phyloP scores from a whole-genome alignment of 2,888 invertebrate genomes.

The Ormyrus labotus region DNA sequence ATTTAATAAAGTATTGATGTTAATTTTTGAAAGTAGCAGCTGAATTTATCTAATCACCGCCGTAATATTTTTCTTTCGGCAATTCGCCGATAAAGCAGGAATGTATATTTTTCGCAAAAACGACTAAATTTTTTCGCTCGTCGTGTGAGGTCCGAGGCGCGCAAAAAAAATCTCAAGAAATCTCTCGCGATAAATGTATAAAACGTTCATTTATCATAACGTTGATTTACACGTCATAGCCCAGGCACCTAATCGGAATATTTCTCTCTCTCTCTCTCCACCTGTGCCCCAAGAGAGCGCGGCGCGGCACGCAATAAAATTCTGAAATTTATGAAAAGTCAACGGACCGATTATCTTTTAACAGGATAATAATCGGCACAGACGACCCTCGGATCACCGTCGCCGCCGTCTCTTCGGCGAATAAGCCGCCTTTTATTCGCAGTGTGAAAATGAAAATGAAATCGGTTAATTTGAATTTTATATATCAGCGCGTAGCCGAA shows the following conservation, averaged over 20 bases:
- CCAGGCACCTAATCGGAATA: not conserved
- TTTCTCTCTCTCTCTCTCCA: constrained; percentile 21
- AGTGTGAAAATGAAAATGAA: constrained; percentile 56
- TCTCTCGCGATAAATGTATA: constrained; percentile 20
- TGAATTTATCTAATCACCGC: too few species aligned
- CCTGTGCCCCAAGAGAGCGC: not conserved
- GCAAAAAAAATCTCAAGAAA: not conserved
- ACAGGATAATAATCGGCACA: constrained; percentile 49
- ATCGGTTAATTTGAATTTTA: constrained; percentile 52
- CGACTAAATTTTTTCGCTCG: too few species aligned
- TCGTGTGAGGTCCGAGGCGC: constrained; percentile 10
- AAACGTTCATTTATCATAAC: constrained; percentile 12
- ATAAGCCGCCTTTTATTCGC: constrained; percentile 42
- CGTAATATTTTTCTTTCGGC: too few species aligned
- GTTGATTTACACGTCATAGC: constrained; percentile 24
- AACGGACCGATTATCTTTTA: constrained; percentile 50
- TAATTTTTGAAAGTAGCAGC: too few species aligned
- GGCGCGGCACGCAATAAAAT: constrained; percentile 8
- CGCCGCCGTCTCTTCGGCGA: not conserved
- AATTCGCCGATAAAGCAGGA: too few species aligned
- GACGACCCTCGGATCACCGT: not conserved
- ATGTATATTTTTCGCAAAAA: too few species aligned
- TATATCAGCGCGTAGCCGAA: not conserved
- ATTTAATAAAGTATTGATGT: too few species aligned
- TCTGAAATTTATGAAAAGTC: constrained; percentile 42